A percentile compares a stretch with the other conserved stretches of the same genome.
Evolutionary conservation across 2,113 vertebrate species (phyloP).

Genomic region (Lontra canadensis): DNA sequence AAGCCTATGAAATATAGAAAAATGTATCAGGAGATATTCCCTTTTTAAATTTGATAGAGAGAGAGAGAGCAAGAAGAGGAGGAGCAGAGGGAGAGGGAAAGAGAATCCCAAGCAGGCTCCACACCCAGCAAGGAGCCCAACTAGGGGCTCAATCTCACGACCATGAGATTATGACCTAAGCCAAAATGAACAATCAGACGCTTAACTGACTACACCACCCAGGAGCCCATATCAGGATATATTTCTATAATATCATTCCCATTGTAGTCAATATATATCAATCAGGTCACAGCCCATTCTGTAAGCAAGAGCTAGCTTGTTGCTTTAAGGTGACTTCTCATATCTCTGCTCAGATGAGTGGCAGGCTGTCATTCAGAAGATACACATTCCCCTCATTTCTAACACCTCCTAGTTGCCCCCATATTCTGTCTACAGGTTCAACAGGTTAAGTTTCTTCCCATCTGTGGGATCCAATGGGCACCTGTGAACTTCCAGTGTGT

Average conservation of each 20-base stretch:
- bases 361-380: not conserved
- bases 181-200: not conserved
- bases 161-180: not conserved
- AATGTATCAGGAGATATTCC: not conserved
- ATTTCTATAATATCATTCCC: not conserved
- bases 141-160: not conserved
- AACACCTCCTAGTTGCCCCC: not conserved
- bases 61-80: not conserved
- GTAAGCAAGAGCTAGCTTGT: not conserved
- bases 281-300: not conserved
- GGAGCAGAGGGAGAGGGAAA: not conserved
- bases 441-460: not conserved
- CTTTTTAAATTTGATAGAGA: not conserved
- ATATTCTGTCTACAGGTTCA: not conserved
- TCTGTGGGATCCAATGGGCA: not conserved
- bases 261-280: not conserved
- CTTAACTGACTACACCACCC: not conserved
- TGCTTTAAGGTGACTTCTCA: not conserved
- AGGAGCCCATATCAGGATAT: not conserved
- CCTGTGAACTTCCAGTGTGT: not conserved
- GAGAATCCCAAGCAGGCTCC: not conserved
- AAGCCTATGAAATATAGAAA: not conserved
- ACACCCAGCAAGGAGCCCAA: not conserved
- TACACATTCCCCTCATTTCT: fast-evolving
- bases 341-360: not conserved